Base-by-base conservation (phyloP, 2,888 invertebrate genomes). In the Fissipunctia ypsillon region DNA sequence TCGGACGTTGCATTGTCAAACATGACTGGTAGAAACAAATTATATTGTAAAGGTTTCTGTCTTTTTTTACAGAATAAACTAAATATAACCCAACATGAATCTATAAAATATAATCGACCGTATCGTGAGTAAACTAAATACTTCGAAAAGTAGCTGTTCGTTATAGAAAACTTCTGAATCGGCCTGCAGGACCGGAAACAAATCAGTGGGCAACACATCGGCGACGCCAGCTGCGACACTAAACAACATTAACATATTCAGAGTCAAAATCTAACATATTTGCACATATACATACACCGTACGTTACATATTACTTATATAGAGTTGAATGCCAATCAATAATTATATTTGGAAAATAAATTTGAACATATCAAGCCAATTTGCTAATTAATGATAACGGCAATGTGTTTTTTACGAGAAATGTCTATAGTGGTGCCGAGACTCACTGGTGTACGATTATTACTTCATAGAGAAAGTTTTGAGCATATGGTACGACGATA, bases 241-340 rank as follows among this genome's bases (percentile, higher is more conserved):
- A 80, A 87, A 79, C 83, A 73, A 80, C 79, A 78, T 85, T 76
- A 64, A 76, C 70, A 78, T 69, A 66, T 79, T 70, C 70, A 45
- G 73, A 80, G 50, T 57, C 63, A 50, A 81, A 83, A 87, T 77
- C 65, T 82, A 81, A 73, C 73, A 78, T 67, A 80, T 78, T 76
- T 79, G 80, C 81, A 83, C 78, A 83, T 73, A 84, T 72, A 84
- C 77, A 80, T 81, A 86, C 54, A 84, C 41, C 48, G 59, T 73
- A 81, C 66, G 54, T 72, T 79, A 84, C 52, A 81, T 76, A 65
- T 75, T 76, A 76, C 73, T 56, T 70, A 84, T 59, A 80, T 63
- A 83, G 60, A 81, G 65, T 78, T 78, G 63, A 71, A 80, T 76
- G 85, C 86, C 87, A 86, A 85, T 84, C 60, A 83, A 80, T 68